Conservation (phyloP, 1,140 invertebrate genomes). For the Drosophila busckii region DNA sequence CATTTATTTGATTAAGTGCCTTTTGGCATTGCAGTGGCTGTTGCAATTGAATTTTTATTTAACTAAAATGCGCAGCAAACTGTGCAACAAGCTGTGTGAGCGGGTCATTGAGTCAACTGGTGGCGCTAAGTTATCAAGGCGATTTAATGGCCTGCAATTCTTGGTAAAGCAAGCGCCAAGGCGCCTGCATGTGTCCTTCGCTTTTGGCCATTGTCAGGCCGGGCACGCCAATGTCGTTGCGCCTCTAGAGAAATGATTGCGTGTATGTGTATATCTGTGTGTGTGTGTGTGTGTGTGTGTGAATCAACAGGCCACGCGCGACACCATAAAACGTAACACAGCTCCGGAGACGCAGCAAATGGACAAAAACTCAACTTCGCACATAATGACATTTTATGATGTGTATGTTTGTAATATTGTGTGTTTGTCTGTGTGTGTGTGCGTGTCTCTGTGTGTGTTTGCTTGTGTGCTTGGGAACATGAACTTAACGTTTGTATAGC, state of each 20-base stretch:
- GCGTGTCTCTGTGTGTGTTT: constrained; percentile 8
- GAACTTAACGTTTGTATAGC: constrained; percentile 45
- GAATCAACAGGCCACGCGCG: constrained; percentile 68
- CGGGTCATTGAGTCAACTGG: not conserved
- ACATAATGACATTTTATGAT: constrained; percentile 73
- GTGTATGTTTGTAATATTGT: no score
- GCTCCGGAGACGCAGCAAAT: constrained; percentile 18
- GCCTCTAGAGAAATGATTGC: constrained; percentile 31
- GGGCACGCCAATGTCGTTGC: constrained; percentile 52
- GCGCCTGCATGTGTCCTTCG: constrained; percentile 46
- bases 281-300: constrained; percentile 23
- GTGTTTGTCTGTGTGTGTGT: constrained; percentile 8
- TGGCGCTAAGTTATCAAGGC: constrained; percentile 53
- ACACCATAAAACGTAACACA: constrained; percentile 55
- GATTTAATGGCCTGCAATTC: constrained; percentile 66
- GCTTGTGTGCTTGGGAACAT: constrained; percentile 7
- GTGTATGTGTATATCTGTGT: constrained; percentile 5
- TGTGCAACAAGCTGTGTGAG: not conserved
- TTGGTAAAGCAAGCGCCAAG: constrained; percentile 43
- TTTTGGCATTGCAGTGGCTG: constrained; percentile 44
- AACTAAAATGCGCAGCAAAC: constrained; percentile 63
- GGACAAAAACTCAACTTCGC: constrained; percentile 51
- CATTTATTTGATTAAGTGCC: no score
- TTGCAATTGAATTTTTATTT: constrained; percentile 72
- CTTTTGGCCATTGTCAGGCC: constrained; percentile 55